Evolutionary conservation across 2,888 invertebrate genomes (phyloP), one percentile per base, ranked within the genome.

Genomic region (Ophraella communa): DNA sequence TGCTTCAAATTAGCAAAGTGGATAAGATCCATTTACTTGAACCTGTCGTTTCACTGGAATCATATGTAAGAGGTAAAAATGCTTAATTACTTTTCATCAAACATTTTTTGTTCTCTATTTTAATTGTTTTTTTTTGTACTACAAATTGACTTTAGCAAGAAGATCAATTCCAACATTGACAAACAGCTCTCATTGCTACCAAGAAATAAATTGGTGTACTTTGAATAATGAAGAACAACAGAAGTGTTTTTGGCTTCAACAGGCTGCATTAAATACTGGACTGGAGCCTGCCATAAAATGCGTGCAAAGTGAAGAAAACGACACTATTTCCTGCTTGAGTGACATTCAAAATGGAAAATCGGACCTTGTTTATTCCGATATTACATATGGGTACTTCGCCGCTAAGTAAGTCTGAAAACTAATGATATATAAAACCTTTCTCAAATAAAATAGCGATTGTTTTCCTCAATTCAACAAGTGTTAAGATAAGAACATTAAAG

Each of bases 331-430:
- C 10, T 90, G 90, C 71, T 77, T 90, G 4, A 77, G 78, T 0
- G 84, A 85, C 61, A 85, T 90, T 8, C 80, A 78, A 20, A 81
- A 83, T 2, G 77, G 81, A 1, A 75, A 80, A 3, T 85, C 87
- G 0, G 89, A 90, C 71, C 84, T 90, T 67, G 84, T 88, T 10
- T 84, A 86, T 0, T 83, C 87, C 3, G 87, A 88, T 17, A 86
- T 89, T 0, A 87, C 89, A 74, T 88, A 87, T 64, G 89, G 89
- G 62, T 87, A 85, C 69, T 73, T 89, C 20, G 88, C 88, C 0
- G 84, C 88, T 77, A 83, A 84, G 89, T 89, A 75, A 84, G 85
- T 84, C 20, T 49, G 2, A 5, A 23, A 47, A 35, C 17, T 56
- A 62, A 60, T 18, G 53, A 27, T 54, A 33, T 35, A 52, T 24